phyloP scores from a whole-genome alignment of 2,888 invertebrate genomes.

The Saturnia pavonia region DNA sequence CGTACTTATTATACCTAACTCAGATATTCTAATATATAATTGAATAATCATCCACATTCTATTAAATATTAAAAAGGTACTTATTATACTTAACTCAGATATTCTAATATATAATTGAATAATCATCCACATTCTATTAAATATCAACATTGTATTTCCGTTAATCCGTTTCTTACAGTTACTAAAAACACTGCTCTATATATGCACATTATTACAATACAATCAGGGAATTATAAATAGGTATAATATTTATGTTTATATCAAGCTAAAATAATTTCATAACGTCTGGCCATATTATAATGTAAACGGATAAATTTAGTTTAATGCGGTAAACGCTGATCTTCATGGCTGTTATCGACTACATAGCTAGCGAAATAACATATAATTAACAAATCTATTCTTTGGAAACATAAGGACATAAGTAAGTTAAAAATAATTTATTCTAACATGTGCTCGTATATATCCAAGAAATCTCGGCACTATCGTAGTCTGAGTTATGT shows the following conservation, averaged over 20 bases:
- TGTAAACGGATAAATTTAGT: conserved; percentile 2
- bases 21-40: background rate
- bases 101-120: background rate
- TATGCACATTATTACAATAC: background rate
- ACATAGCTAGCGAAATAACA: background rate
- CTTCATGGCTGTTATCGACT: background rate
- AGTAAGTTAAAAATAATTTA: background rate
- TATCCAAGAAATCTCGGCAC: background rate
- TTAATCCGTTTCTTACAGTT: background rate
- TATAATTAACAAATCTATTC: background rate
- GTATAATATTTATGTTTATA: background rate
- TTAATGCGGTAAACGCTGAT: background rate
- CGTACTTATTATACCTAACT: no score
- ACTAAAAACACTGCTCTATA: background rate
- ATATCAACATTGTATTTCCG: background rate
- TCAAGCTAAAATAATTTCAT: background rate
- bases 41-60: no score
- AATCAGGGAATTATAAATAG: background rate
- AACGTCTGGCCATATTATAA: background rate
- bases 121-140: background rate
- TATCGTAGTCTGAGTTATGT: conserved; percentile 2
- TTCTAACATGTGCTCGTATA: background rate
- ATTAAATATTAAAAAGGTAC: background rate
- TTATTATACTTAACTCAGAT: background rate
- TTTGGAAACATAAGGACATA: background rate